Conservation (phyloP, 2,888 invertebrate species). For the Sminthurinus aureus region DNA sequence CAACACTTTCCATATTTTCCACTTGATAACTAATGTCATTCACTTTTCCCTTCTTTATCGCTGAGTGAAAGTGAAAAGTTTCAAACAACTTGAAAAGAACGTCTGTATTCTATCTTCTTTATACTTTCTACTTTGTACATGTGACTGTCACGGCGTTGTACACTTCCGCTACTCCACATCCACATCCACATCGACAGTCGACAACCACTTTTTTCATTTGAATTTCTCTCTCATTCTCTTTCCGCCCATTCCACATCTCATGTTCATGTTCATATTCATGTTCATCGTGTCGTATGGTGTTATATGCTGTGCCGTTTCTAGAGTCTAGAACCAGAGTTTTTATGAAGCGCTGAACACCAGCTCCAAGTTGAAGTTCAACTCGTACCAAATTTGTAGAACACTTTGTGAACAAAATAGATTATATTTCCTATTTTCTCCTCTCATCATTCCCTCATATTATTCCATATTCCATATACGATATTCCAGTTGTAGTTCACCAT, state of each 20-base stretch:
- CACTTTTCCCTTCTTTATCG: background rate
- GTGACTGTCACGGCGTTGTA: background rate
- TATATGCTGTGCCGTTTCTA: no score
- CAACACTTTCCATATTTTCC: background rate
- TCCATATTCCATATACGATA: no score
- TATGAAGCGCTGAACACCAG: background rate
- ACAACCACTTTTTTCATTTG: background rate
- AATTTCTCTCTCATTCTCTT: background rate
- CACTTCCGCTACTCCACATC: background rate
- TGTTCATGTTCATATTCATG: no score
- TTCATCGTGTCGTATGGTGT: no score
- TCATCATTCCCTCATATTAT: background rate
- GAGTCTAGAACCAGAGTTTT: background rate
- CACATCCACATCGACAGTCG: background rate
- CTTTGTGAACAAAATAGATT: constrained; percentile 22
- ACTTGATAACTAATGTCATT: background rate
- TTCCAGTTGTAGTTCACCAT: no score
- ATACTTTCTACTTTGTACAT: no score
- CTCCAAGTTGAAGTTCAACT: background rate
- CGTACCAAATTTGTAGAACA: constrained; percentile 8
- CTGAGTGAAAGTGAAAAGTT: background rate
- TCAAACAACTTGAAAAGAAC: background rate
- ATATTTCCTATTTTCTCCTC: background rate
- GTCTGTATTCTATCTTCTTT: background rate
- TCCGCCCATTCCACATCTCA: background rate